Conservation (phyloP, 1,140 invertebrate genomes). For the Drosophila pallidifrons region DNA sequence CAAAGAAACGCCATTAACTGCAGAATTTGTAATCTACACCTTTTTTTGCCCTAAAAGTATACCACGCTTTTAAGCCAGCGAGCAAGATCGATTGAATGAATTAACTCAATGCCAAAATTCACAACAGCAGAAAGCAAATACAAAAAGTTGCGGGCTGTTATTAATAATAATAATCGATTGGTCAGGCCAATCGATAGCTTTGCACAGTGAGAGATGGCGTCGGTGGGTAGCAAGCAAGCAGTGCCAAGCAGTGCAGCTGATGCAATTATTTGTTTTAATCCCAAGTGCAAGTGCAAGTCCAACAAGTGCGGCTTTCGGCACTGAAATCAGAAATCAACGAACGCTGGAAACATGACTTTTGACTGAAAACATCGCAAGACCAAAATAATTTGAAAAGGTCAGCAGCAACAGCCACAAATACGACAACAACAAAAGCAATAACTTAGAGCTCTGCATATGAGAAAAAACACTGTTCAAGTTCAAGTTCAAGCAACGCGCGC, state of each 20-base stretch:
- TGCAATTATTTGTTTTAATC: slow-evolving; percentile 3
- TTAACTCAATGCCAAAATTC: too few species aligned
- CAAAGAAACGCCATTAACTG: slow-evolving; percentile 22
- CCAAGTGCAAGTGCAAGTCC: slow-evolving; percentile 15
- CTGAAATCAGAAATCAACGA: slow-evolving; percentile 61
- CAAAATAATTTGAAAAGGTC: slow-evolving; percentile 74
- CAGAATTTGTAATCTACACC: neutral
- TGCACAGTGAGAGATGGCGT: neutral
- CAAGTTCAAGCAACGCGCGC: slow-evolving; percentile 53
- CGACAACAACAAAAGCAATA: slow-evolving; percentile 15
- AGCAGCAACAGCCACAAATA: slow-evolving; percentile 31
- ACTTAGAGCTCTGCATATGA: slow-evolving; percentile 9
- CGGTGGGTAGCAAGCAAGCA: slow-evolving; percentile 5
- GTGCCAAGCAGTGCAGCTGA: slow-evolving; percentile 25
- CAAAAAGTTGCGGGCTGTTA: neutral
- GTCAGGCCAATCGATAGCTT: slow-evolving; percentile 26
- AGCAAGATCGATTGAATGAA: too few species aligned
- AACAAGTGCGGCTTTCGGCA: slow-evolving; percentile 29
- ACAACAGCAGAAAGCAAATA: too few species aligned
- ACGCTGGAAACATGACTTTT: slow-evolving; percentile 74
- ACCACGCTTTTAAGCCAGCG: slow-evolving; percentile 5
- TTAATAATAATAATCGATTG: neutral
- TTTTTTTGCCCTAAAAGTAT: slow-evolving; percentile 49
- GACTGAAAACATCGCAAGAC: slow-evolving; percentile 59
- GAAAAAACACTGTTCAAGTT: slow-evolving; percentile 67